Evolutionary conservation across 2,797 vertebrate species (phyloP), one percentile per base, ranked within the genome.

Genomic region (Micromesistius poutassou): DNA sequence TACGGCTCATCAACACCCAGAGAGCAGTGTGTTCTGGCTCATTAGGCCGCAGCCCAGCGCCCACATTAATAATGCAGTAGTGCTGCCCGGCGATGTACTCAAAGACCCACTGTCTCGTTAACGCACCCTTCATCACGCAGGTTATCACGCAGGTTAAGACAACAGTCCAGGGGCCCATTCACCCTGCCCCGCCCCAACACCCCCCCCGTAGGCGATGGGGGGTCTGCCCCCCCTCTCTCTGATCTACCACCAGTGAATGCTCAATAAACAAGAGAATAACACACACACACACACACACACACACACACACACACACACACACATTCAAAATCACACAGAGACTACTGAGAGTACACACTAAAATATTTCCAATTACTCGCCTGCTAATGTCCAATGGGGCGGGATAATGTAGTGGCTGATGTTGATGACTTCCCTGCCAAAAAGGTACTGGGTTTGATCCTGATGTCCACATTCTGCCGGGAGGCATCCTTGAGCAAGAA

Each of bases 41-140:
- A 92, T 93, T 93, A 93, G 88, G 88, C 87, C 86, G 82, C 88
- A 85, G 86, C 90, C 91, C 90, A 91, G 89, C 89, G 87, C 86
- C 10, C 71, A 74, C 87, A 91, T 94, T 91, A 93, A 93, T 94
- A 92, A 92, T 92, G 87, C 84, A 93, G 87, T 76, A 75, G 82
- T 80, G 76, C 83, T 79, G 87, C 75, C 30, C 13, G 13, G 80
- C 77, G 87, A 90, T 85, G 86, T 87, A 87, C 82, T 92, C 87
- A 90, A 91, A 92, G 90, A 92, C 89, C 88, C 86, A 86, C 82
- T 86, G 87, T 87, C 85, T 88, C 13, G 78, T 90, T 92, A 91
- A 93, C 87, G 89, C 85, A 77, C 85, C 85, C 88, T 92, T 93
- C 91, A 92, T 93, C 87, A 87, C 78, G 35, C 80, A 87, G 88